Evolutionary conservation across 2,113 vertebrate species (phyloP), one percentile per base, ranked within the genome.

Genomic region (Sminthopsis crassicaudata): DNA sequence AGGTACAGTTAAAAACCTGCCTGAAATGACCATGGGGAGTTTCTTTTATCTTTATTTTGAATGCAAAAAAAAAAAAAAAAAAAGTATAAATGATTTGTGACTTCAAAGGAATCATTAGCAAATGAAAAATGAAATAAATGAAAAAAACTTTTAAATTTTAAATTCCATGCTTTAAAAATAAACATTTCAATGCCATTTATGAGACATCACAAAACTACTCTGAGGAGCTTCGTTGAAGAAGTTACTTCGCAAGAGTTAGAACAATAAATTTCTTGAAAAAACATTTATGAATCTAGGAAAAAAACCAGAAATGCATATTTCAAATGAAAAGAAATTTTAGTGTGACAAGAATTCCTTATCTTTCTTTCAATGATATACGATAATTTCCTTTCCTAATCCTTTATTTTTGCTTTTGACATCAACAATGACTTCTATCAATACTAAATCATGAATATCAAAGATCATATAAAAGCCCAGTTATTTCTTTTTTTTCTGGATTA

Each of bases 291-390:
- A 7, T 8, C 42, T 48, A 67, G 53, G 60, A 89, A 0, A 95
- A 92, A 76, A n/a, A n/a, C n/a, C 42, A 93, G 93, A 93, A 93
- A 36, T 67, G 4, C 36, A 11, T 36, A 67, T 92, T 95, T 67
- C 51, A 55, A 50, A 97, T 36, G 92, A 88, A 84, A 94, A 52
- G 48, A 94, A 96, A 60, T 55, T 76, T 1, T 92, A 94, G 51
- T 93, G 46, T 96, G 53, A 95, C 96, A 89, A 94, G 84, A 96
- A 97, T 94, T 51, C 90, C 96, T 97, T 98, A 96, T 97, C 97
- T 98, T 94, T 95, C 51, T 96, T 97, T 90, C 52, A 96, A 10
- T 98, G 97, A 98, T 93, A 89, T 97, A 98, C 97, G 97, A 91
- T 36, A 36, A 36, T 36, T 67, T 36, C 11, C 94, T 98, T 98